These are phyloP conservation scores for Drosophila tripunctata DNA, from an alignment of 2,888 invertebrate species.

Conservation along the genomic window DNA sequence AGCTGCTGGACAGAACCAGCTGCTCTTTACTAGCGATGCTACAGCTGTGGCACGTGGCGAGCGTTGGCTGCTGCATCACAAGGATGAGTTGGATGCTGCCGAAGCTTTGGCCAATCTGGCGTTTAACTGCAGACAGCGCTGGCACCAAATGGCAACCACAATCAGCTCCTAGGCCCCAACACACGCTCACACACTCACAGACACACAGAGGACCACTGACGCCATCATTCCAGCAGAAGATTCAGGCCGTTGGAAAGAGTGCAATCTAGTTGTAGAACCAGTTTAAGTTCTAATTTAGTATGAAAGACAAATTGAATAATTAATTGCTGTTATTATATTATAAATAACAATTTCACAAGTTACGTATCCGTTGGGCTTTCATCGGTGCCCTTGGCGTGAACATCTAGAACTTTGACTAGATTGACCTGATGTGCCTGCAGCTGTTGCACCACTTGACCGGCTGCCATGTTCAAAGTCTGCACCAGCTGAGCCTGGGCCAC, in stretches of 20 bases:
- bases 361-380: constrained; percentile 25
- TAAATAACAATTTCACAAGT: constrained; percentile 35
- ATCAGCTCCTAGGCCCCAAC: constrained; percentile 69
- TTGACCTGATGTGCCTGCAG: constrained; percentile 89
- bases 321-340: constrained; percentile 46
- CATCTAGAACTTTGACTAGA: constrained; percentile 88
- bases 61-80: constrained; percentile 85
- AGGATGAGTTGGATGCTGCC: constrained; percentile 91
- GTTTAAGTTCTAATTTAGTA: constrained; percentile 55
- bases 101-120: constrained; percentile 90
- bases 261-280: constrained; percentile 61
- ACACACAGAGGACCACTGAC: constrained; percentile 38
- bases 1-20: constrained; percentile 38
- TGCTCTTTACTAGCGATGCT: constrained; percentile 56
- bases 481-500: constrained; percentile 89
- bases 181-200: no score
- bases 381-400: constrained; percentile 83
- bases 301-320: constrained; percentile 65
- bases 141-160: constrained; percentile 68
- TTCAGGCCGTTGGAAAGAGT: constrained; percentile 71
- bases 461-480: constrained; percentile 88
- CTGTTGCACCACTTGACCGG: constrained; percentile 87
- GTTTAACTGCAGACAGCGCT: constrained; percentile 83
- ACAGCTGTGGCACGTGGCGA: constrained; percentile 51
- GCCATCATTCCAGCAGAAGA: constrained; percentile 81